Base-by-base conservation (phyloP, 2,797 vertebrate species). In the Falco naumanni region DNA sequence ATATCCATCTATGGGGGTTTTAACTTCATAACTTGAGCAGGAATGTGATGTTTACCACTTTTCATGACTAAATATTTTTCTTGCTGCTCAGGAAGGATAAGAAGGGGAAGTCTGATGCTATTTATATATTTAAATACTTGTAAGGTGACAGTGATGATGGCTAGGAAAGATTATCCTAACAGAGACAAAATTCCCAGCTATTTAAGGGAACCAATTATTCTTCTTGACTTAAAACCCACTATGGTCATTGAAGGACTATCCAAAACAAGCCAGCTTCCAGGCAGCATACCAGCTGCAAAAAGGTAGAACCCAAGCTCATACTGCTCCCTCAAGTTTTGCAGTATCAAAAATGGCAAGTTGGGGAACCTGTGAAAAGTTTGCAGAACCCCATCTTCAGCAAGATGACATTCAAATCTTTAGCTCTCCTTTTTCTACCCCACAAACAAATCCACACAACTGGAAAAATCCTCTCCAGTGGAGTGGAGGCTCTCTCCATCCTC, bases 101-200 rank as follows among this genome's bases (percentile, higher is more conserved):
- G 77, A 78, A 77, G 72, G 34, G 41, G 33, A 92, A 74, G 64
- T 69, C 54, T 82, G 70, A 86, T 96, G 47, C 64, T 92, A 84
- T 94, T 91, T 95, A 84, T 94, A 15, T 48, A 68, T 68, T 95
- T 93, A 96, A 97, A 94, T 96, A 94, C 93, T 95, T 94, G 82
- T 75, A 94, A 92, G 74, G 61, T 79, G 43, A 91, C 83, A 81
- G 71, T 34, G 29, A 84, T 72, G 78, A 75, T 56, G 24, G 20
- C 31, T 78, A 87, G 90, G 74, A 93, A 70, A 82, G 78, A 96
- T 65, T 39, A 41, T 78, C 64, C 89, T 87, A 91, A 91, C 21
- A 71, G 48, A 90, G 57, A 54, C 56, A 95, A 89, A 93, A 95
- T 93, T 71, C 50, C 43, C 79, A 89, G 54, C 89, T 96, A 91